These are phyloP conservation scores for Philaenus spumarius DNA, from an alignment of 1,140 invertebrate genomes.

Conservation along the genomic window DNA sequence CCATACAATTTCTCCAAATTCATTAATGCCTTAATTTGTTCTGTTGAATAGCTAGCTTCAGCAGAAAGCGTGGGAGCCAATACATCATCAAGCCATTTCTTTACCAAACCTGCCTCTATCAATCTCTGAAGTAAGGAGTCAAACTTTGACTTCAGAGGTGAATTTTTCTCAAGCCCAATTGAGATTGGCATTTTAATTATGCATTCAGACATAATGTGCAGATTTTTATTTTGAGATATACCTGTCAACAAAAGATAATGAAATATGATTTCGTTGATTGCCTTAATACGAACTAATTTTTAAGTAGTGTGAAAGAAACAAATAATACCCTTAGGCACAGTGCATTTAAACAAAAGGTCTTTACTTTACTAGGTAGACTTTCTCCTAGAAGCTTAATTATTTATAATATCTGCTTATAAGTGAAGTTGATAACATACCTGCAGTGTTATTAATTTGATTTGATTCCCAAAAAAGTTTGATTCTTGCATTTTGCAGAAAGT, in stretches of 20 bases:
- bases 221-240: slow-evolving; percentile 15
- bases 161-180: slow-evolving; percentile 72
- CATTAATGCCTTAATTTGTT: slow-evolving; percentile 59
- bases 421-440: no score
- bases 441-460: no score
- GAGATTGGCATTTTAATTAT: slow-evolving; percentile 72
- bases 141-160: slow-evolving; percentile 61
- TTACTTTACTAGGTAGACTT: no score
- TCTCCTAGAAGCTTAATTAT: no score
- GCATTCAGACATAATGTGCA: slow-evolving; percentile 76
- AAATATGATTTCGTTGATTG: no score
- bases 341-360: no score
- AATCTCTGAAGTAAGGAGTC: slow-evolving; percentile 58
- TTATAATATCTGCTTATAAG: no score
- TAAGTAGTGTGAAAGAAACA: no score
- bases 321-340: no score
- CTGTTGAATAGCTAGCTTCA: slow-evolving; percentile 41
- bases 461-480: slow-evolving; percentile 34
- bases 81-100: slow-evolving; percentile 71
- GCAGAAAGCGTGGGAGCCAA: slow-evolving; percentile 48
- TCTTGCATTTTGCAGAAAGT: slow-evolving; percentile 56
- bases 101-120: slow-evolving; percentile 64
- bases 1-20: slow-evolving; percentile 69
- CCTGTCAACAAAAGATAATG: no score
- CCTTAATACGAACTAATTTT: no score